Evolutionary conservation across 2,113 vertebrate genomes (phyloP), one percentile per base, ranked within the genome.

Genomic region (Eurystomus gularis): DNA sequence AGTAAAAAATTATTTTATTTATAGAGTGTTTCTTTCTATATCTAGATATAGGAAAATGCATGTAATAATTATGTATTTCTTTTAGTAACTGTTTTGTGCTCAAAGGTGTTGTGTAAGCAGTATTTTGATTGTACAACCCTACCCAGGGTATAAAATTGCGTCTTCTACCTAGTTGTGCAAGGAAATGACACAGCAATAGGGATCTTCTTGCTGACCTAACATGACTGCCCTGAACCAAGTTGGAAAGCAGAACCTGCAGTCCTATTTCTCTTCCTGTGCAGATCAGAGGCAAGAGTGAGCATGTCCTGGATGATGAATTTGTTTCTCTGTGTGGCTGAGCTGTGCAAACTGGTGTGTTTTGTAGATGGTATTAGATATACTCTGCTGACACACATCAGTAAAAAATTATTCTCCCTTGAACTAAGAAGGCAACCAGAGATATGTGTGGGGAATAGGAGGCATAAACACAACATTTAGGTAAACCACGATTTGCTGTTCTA

Each of bases 121-220:
- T 57, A 82, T 62, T 71, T 75, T 0, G 0, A 51, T 29, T 55
- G 7, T 33, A 79, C 7, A 80, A 33, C 39, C 6, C 17, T 72
- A 54, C 8, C 28, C 13, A 70, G 19, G 4, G 6, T 69, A 62
- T 40, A 26, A 82, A 80, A 93, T 82, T 10, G 13, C 8, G 1
- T 58, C 44, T 80, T 20, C n/a, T 70, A 24, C 17, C 18, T 46
- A 40, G 24, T 1, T 69, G 37, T 61, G 25, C 24, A 77, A 61
- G 4, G 37, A 77, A 86, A 83, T n/a, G 13, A 69, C 0, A 0
- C 10, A 42, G 25, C 49, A 46, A 58, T 4, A 69, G 9, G 17
- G 33, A 60, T 48, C 16, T 55, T 76, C 68, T 26, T 69, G 66
- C 70, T 72, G 64, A 80, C 25, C 48, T 78, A 46, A 58, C 1